Conservation (phyloP, 2,888 invertebrate genomes). For the Eristalis arbustorum region DNA sequence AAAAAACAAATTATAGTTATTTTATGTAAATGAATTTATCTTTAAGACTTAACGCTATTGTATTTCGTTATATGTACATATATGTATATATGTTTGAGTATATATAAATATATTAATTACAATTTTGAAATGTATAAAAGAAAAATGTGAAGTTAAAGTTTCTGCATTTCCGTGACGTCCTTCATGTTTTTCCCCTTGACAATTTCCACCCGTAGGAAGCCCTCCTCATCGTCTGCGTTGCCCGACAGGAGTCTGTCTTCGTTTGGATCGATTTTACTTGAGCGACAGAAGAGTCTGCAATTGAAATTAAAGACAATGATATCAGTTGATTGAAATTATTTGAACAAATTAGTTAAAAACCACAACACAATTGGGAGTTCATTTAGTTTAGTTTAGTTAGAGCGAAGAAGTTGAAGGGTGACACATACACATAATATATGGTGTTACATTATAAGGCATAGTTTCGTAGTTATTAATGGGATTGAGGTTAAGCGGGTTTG, state of each 20-base stretch:
- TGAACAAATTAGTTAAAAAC: neutral
- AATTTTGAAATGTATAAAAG: constrained; percentile 3
- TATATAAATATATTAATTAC: neutral
- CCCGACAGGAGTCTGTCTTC: constrained; percentile 76
- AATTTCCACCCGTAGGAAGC: constrained; percentile 75
- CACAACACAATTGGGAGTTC: neutral
- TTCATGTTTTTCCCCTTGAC: constrained; percentile 76
- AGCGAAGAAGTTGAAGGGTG: neutral
- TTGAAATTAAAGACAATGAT: neutral
- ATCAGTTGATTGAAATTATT: neutral
- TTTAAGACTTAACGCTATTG: constrained; percentile 19
- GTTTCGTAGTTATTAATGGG: neutral
- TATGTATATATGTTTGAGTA: neutral
- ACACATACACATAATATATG: neutral
- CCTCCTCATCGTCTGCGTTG: constrained; percentile 73
- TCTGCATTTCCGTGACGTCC: constrained; percentile 79
- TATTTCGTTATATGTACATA: neutral
- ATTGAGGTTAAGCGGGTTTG: neutral
- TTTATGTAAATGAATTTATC: neutral
- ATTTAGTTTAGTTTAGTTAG: neutral
- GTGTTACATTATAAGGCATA: neutral
- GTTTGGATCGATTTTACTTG: constrained; percentile 75
- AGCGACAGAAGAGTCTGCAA: constrained; percentile 70
- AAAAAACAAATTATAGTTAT: neutral
- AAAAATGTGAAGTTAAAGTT: constrained; percentile 73